Conservation (phyloP, 1,140 invertebrate species). For the Cotesia glomerata region DNA sequence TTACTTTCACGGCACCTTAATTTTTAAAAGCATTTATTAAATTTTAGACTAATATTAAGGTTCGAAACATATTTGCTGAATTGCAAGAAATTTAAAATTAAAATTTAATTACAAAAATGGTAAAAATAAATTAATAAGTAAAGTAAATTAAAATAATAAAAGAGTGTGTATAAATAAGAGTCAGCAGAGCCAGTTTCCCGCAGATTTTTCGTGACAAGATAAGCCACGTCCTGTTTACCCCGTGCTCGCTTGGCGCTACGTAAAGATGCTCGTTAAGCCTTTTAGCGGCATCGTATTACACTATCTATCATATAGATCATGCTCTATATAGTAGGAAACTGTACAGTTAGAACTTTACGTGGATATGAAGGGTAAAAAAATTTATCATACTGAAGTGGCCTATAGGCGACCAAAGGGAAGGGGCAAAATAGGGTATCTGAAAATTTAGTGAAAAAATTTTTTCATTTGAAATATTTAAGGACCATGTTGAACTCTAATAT, state of each 20-base stretch:
- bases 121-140: conserved; percentile 26
- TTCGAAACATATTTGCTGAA: not conserved
- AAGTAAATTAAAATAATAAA: conserved; percentile 18
- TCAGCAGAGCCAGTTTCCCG: conserved; percentile 45
- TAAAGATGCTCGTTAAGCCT: conserved; percentile 62
- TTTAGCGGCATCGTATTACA: conserved; percentile 58
- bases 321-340: conserved; percentile 21
- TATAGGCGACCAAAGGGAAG: too few relatives aligned
- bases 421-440: too few relatives aligned
- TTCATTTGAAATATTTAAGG: too few relatives aligned
- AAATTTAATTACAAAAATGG: too few relatives aligned
- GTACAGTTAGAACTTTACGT: not conserved
- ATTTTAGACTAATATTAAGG: too few relatives aligned
- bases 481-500: too few relatives aligned
- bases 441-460: too few relatives aligned
- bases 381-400: too few relatives aligned
- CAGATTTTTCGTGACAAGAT: conserved; percentile 63
- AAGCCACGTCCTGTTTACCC: conserved; percentile 63
- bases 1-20: too few relatives aligned
- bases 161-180: conserved; percentile 41
- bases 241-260: conserved; percentile 50
- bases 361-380: not conserved
- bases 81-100: too few relatives aligned
- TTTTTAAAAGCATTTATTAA: too few relatives aligned
- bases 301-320: conserved; percentile 54